Evolutionary conservation across 1,140 invertebrate genomes (phyloP), one percentile per base, ranked within the genome.

Genomic region (Cyclargus thomasi): DNA sequence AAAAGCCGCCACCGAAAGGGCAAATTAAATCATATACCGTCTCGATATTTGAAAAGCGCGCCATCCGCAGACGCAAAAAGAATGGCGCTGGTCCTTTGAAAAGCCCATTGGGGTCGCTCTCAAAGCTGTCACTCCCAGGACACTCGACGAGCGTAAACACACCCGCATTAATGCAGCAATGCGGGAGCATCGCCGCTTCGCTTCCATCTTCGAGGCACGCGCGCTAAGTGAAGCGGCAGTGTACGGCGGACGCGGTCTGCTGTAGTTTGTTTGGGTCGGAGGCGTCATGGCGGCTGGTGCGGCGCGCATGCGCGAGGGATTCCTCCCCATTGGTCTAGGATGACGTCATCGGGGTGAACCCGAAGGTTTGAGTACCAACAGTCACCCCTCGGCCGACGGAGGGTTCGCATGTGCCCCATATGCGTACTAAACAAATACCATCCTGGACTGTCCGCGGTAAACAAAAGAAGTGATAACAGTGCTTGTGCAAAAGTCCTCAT

Each of bases 301-400:
- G 72, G 67, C 80, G 74, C 86, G 86, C 86, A 88, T 83, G 86
- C 86, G 86, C 77, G 57, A 62, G 36, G 73, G 72, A 80, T 77
- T 73, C 77, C 75, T 81, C 82, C 82, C 85, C 71, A 89, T 89
- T 89, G 86, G 86, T 84, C 82, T 86, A 86, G 71, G 84, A 77
- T 89, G 86, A 89, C 86, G 86, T 89, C 85, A 89, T 86, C 81
- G 77, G 86, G 86, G 84, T 89, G 84, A 88, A 85, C 81, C 80
- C 82, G 83, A 79, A 78, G 82, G 74, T 85, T 78, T 82, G 77
- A 85, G 79, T 88, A 82, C 85, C 84, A 86, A 75, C 85, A 89
- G 86, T 89, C 81, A 88, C 85, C 83, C 86, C 81, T 71, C 79
- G 82, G 80, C 77, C 62, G 73, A 70, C 74, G 76, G 67, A 77